A percentile compares a stretch with the other conserved stretches of the same genome.
Evolutionary conservation across 2,797 vertebrate species (phyloP).

Genomic region (Pseudotriccus pelzelni): DNA sequence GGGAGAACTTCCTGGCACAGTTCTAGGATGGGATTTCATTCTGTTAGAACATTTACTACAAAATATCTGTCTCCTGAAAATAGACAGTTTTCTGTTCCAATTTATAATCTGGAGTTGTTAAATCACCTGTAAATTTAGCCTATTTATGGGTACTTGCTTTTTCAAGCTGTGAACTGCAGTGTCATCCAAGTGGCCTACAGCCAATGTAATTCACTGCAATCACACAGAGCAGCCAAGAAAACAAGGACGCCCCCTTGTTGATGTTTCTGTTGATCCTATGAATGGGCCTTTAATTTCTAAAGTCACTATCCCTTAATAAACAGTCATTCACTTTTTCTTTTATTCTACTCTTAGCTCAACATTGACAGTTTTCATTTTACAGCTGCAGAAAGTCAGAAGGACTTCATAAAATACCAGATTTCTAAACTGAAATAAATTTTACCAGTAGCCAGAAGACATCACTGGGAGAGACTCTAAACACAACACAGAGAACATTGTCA

Average conservation of each 20-base stretch:
- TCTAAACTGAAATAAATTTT: not conserved
- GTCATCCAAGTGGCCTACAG: constrained; percentile 36
- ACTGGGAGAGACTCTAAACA: not conserved
- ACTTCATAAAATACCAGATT: not conserved
- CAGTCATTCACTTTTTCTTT: not conserved
- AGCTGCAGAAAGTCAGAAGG: not conserved
- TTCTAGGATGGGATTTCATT: not conserved
- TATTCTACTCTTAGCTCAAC: not conserved
- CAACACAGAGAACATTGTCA: not conserved
- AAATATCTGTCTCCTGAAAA: not conserved
- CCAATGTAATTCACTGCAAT: not conserved
- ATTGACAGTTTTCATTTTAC: not conserved
- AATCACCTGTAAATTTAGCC: constrained; percentile 45
- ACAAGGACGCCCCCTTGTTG: not conserved
- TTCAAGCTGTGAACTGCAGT: constrained; percentile 50
- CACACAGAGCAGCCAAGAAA: constrained; percentile 10
- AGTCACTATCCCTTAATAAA: not conserved
- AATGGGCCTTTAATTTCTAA: not conserved
- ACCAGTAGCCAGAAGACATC: not conserved
- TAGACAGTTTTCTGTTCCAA: not conserved
- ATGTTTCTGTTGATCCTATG: not conserved
- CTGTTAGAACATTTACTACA: not conserved
- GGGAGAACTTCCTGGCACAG: not conserved
- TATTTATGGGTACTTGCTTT: constrained; percentile 26
- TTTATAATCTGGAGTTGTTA: not conserved